Base-by-base conservation (phyloP, 2,888 invertebrate species). In the Drosophila longiperda region DNA sequence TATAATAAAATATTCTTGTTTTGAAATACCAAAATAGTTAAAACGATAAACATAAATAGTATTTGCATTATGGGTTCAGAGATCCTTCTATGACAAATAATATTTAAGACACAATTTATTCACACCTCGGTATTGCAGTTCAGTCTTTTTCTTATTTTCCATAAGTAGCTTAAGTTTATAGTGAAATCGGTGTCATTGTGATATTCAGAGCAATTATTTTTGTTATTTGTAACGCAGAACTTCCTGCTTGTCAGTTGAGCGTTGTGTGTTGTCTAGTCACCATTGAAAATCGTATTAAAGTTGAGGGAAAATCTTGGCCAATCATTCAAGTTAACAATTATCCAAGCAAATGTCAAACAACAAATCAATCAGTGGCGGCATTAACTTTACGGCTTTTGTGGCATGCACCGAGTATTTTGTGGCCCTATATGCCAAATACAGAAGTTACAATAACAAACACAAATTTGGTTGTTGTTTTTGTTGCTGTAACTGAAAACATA, bases 311-410 rank as follows among this genome's bases (percentile, higher is more conserved):
- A 64, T 57, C 67, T 85, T 79, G 79, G 88, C 86, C 76, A 90
- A 87, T 87, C 86, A 87, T 87, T 77, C 87, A 88, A 86, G 74
- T 72, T 74, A 88, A 84, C 84, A 86, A 88, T 88, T 86, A 90
- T 63, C 60, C 67, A 38, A 70, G 61, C 67, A 69, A 85, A 80
- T 74, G 78, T 75, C 76, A 82, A 71, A 78, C 74, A 73, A 79
- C 83, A 75, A 87, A 87, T 87, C 89, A 90, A 88, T 89, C 85
- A 87, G 77, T 29, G 55, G 50, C 60, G 64, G 81, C 72, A 78
- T 78, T 78, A 76, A 53, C 66, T 50, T 29, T 29, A 29, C 66
- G 55, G 50, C 67, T 65, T 38, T 64, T 61, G 61, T 48, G 59
- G 65, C 49, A n/a, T 36, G 33, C 36, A 59, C 26, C 11, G 17